Base-by-base conservation (phyloP, 2,113 vertebrate genomes). In the Corvus cornix region DNA sequence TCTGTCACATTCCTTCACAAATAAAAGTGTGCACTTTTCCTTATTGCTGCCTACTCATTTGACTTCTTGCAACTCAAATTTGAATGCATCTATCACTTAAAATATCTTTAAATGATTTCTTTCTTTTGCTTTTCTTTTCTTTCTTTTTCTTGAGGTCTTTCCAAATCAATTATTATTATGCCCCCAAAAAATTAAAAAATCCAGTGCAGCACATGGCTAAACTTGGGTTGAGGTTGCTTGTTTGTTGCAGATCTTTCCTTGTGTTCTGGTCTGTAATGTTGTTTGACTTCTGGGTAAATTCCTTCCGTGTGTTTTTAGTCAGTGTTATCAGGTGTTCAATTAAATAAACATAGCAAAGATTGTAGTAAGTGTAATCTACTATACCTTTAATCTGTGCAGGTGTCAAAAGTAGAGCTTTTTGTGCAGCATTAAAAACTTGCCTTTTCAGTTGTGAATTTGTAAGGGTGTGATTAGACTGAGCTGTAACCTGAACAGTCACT, bases 101-200 rank as follows among this genome's bases (percentile, higher is more conserved):
- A 66, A 49, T 70, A 16, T 33, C 11, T 88, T 49, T 6, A 63
- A 59, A 49, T 48, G 6, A 9, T 83, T 76, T n/a, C 37, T 58
- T 72, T 37, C 15, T 67, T 43, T 58, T 16, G 7, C 17, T 37
- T 43, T 33, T 20, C 15, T 17, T 66, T 48, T 56, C 4, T 70
- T 60, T n/a, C 5, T 30, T 66, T 33, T 52, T 13, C 31, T 52
- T 52, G 21, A 58, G 26, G 22, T 73, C 41, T 76, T 76, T 56
- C 66, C 7, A 64, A 80, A 67, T 43, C 9, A 72, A 24, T 13
- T 81, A 19, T 51, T 51, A 27, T 7, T 28, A 14, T 52, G 22
- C 13, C 8, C 0, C 1, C 5, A 3, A 15, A 62, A 14, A 37
- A 35, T 24, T 31, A 2, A 26, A 51, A 41, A 66, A 14, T 82